Conservation (phyloP, 1,140 invertebrate genomes). For the Orchesella cincta region DNA sequence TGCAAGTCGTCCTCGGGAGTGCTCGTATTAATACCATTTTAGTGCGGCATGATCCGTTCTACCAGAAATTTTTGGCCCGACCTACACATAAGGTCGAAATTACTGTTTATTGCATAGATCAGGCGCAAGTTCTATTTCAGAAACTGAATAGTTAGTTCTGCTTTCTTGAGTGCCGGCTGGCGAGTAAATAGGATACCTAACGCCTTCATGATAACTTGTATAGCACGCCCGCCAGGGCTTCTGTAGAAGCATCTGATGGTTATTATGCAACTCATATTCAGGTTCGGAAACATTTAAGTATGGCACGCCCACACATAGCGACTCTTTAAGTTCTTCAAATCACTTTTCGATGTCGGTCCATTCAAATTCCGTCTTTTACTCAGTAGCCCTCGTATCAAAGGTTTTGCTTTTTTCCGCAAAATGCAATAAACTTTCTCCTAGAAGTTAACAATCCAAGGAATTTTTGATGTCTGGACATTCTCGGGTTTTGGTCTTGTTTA, state of each 20-base stretch:
- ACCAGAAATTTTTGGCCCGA: background rate
- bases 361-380: background rate
- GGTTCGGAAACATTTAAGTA: slow-evolving; percentile 35
- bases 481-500: background rate
- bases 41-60: background rate
- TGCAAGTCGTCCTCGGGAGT: background rate
- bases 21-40: background rate
- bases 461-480: background rate
- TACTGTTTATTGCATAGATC: slow-evolving; percentile 53
- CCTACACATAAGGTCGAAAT: background rate
- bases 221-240: slow-evolving; percentile 31
- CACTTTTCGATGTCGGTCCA: background rate
- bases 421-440: background rate
- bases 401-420: slow-evolving; percentile 46
- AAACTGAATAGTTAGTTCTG: slow-evolving; percentile 55
- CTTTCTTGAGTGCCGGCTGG: background rate
- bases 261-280: background rate
- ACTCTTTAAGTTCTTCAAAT: slow-evolving; percentile 22
- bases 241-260: background rate
- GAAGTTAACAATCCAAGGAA: background rate
- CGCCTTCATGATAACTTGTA: slow-evolving; percentile 38
- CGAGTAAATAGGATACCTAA: background rate
- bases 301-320: slow-evolving; percentile 39
- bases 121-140: slow-evolving; percentile 62
- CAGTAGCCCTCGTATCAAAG: slow-evolving; percentile 44